These are phyloP conservation scores for Tragopan temminckii DNA, from an alignment of 2,797 vertebrate species.

Conservation along the genomic window DNA sequence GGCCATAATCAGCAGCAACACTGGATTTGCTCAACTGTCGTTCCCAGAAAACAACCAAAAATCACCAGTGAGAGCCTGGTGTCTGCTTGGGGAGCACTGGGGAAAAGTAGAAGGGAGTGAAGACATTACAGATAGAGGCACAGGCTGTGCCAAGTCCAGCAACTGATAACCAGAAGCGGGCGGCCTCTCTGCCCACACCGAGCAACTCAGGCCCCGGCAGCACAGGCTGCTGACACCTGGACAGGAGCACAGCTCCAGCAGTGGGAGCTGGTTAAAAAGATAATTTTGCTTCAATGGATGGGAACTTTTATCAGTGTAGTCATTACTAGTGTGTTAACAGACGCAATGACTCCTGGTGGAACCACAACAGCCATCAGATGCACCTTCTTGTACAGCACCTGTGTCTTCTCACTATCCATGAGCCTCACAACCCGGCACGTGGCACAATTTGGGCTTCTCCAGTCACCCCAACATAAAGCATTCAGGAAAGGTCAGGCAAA, in stretches of 20 bases:
- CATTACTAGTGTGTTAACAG: background rate
- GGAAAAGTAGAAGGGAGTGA: too few species aligned
- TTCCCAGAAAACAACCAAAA: background rate
- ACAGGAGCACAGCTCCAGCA: background rate
- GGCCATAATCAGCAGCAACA: background rate
- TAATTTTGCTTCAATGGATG: background rate
- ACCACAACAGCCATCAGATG: fast-evolving
- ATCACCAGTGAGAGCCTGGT: background rate
- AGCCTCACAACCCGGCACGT: background rate
- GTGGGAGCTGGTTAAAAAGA: background rate
- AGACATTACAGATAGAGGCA: background rate
- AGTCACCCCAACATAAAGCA: background rate
- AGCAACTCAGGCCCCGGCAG: conserved; percentile 26
- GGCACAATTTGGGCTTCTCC: background rate
- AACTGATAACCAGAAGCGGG: background rate
- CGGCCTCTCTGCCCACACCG: conserved; percentile 12
- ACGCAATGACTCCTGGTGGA: background rate
- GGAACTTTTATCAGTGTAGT: conserved; percentile 18
- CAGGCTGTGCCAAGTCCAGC: background rate
- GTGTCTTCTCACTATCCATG: fast-evolving
- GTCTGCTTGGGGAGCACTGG: too few species aligned
- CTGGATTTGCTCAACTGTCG: background rate
- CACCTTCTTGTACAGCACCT: background rate
- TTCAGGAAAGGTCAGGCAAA: background rate
- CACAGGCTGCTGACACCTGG: background rate